A percentile compares a stretch with the other conserved stretches of the same genome.
Conservation (phyloP, 2,113 vertebrate genomes). For the Istiophorus platypterus region DNA sequence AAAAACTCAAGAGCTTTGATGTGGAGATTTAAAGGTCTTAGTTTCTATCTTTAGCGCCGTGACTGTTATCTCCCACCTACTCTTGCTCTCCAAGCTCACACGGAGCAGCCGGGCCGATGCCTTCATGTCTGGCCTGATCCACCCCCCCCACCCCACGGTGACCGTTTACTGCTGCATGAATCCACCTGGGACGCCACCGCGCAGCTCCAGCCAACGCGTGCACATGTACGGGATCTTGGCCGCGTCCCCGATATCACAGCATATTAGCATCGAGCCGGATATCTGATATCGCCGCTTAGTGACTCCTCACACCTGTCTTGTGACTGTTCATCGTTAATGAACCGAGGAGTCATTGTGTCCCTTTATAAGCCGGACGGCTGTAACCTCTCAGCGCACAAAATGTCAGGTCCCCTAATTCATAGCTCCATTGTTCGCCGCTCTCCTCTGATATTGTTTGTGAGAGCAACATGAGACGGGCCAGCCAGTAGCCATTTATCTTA, state of each 20-base stretch:
- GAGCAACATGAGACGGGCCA: constrained; percentile 66
- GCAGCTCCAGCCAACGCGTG: constrained; percentile 18
- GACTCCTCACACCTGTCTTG: constrained; percentile 61
- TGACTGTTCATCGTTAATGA: constrained; percentile 52
- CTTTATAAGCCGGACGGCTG: constrained; percentile 31
- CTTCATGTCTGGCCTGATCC: constrained; percentile 40
- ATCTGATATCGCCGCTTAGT: constrained; percentile 47
- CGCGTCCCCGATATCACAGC: constrained; percentile 34
- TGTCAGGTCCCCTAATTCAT: constrained; percentile 60
- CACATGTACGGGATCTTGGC: neutral
- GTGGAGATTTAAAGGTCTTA: constrained; percentile 64
- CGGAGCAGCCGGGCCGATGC: constrained; percentile 7
- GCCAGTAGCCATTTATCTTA: constrained; percentile 78
- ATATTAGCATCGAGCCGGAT: constrained; percentile 36
- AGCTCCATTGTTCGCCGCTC: constrained; percentile 47
- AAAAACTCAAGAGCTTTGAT: constrained; percentile 66
- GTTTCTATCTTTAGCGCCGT: constrained; percentile 62
- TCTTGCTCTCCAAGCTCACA: constrained; percentile 28
- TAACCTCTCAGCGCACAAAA: constrained; percentile 55
- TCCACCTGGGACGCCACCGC: constrained; percentile 37
- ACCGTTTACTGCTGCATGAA: constrained; percentile 14
- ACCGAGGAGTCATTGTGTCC: constrained; percentile 54
- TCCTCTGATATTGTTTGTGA: constrained; percentile 68
- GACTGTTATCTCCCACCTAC: constrained; percentile 19
- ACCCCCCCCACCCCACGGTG: constrained; percentile 28